phyloP scores from a whole-genome alignment of 1,140 invertebrate genomes.

The Drosophila ficusphila region DNA sequence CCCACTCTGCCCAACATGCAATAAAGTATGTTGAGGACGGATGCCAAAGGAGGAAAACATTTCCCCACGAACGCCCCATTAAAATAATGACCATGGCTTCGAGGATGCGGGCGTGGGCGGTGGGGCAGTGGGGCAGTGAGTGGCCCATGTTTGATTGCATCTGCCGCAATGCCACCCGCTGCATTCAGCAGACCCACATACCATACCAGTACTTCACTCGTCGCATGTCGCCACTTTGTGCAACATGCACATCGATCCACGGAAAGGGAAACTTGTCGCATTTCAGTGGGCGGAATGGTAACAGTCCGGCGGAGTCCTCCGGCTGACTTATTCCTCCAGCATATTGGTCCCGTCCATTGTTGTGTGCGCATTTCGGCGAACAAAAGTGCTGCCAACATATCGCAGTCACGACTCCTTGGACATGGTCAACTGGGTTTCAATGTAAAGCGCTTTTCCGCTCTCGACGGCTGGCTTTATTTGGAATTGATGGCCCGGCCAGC shows the following conservation, averaged over 20 bases:
- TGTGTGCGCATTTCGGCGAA: slow-evolving; percentile 46
- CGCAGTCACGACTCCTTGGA: slow-evolving; percentile 31
- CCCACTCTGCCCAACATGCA: neutral
- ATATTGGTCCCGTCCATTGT: slow-evolving; percentile 60
- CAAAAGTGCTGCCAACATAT: slow-evolving; percentile 51
- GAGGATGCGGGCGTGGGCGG: too few species aligned
- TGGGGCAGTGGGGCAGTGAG: slow-evolving; percentile 7
- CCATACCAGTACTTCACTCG: slow-evolving; percentile 27
- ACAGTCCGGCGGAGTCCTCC: neutral
- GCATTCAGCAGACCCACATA: neutral
- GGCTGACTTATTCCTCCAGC: slow-evolving; percentile 31
- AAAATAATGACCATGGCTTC: slow-evolving; percentile 39
- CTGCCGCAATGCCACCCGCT: slow-evolving; percentile 20
- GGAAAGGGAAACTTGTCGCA: slow-evolving; percentile 59
- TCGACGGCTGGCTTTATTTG: slow-evolving; percentile 26
- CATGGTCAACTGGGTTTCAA: slow-evolving; percentile 42
- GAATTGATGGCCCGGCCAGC: slow-evolving; percentile 22
- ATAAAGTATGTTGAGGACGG: neutral
- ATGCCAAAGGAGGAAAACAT: slow-evolving; percentile 2
- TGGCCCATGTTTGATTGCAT: slow-evolving; percentile 40
- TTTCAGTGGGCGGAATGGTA: neutral
- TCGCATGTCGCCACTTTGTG: slow-evolving; percentile 54
- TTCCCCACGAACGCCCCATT: slow-evolving; percentile 37
- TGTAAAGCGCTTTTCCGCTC: slow-evolving; percentile 14
- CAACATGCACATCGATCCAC: slow-evolving; percentile 47